Base-by-base conservation (phyloP, 2,888 invertebrate genomes). In the Aspidapion aeneum region DNA sequence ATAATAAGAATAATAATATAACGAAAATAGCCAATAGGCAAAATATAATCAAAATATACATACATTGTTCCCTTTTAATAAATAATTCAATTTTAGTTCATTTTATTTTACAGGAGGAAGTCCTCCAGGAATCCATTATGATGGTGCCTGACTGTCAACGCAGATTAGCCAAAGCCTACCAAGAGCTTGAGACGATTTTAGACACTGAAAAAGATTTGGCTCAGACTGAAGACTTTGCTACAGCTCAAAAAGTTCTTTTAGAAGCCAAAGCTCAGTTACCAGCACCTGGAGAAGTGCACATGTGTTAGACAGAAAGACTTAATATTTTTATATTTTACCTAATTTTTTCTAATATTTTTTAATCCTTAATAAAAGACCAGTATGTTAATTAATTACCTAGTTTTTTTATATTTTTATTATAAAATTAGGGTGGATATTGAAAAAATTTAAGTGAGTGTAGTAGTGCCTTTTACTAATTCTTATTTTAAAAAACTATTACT, bases 121-220 rank as follows among this genome's bases (percentile, higher is more conserved):
- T 96, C 0, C 82, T 96, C 51, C 90, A 92, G 64, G 96, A 97
- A 78, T 89, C 90, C 16, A 81, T 91, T 73, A 93, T 94, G 91
- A 96, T 97, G 94, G 86, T 96, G 64, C 96, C 96, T 1, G 95
- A 96, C 75, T 91, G 94, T 73, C 89, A 91, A 74, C 85, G 93
- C 72, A 86, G 94, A 81, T 78, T 90, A 66, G 83, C 83, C 54
- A 89, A 89, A 79, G 95, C 95, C 51, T 88, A 83, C 72, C 86
- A 88, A 51, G 91, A 94, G 66, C 84, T 96, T 56, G 88, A 90
- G 75, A 63, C 64, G 57, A 86, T 89, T 60, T 75, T 94, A 63
- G 86, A 89, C 63, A 85, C 85, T 1, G 94, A 94, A 77, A 82
- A 84, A 75, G 94, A 94, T 74, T 84, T 94, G n/a, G 86, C 87